These are phyloP conservation scores for Hyla sarda DNA, from an alignment of 2,113 vertebrate species.

Conservation along the genomic window DNA sequence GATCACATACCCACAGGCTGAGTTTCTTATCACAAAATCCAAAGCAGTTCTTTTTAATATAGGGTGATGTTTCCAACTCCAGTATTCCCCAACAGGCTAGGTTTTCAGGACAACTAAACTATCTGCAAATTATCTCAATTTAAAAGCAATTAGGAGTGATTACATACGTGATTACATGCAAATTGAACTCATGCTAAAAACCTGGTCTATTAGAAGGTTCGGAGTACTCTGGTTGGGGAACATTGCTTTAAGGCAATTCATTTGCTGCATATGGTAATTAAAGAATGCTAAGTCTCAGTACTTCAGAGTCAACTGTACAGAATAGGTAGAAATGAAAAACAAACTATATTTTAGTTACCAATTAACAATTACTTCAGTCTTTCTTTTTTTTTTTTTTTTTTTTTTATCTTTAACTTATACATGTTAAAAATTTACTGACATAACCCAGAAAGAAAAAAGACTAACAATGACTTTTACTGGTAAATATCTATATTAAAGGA, in stretches of 20 bases:
- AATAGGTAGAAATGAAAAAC: not conserved
- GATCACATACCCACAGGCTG: constrained; percentile 39
- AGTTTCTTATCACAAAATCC: constrained; percentile 47
- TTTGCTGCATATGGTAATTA: constrained; percentile 47
- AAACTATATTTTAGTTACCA: not conserved
- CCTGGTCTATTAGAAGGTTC: constrained; percentile 54
- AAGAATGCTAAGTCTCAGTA: constrained; percentile 37
- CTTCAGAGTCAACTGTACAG: constrained; percentile 24
- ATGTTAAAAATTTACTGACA: no score
- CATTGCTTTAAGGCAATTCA: constrained; percentile 55
- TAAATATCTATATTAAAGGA: no score
- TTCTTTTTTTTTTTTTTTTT: no score
- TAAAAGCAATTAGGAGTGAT: constrained; percentile 60
- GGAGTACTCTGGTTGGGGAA: constrained; percentile 33
- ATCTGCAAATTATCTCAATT: constrained; percentile 60
- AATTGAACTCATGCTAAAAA: constrained; percentile 58
- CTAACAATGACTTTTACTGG: no score
- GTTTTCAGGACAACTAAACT: constrained; percentile 55
- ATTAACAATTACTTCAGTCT: no score
- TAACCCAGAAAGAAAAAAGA: no score
- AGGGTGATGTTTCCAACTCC: constrained; percentile 30
- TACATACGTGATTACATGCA: constrained; percentile 61
- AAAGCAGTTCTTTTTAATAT: constrained; percentile 31
- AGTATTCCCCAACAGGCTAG: constrained; percentile 53
- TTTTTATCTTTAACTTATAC: no score